These are phyloP conservation scores for Hybognathus amarus DNA, from an alignment of 2,797 vertebrate genomes.

Conservation along the genomic window DNA sequence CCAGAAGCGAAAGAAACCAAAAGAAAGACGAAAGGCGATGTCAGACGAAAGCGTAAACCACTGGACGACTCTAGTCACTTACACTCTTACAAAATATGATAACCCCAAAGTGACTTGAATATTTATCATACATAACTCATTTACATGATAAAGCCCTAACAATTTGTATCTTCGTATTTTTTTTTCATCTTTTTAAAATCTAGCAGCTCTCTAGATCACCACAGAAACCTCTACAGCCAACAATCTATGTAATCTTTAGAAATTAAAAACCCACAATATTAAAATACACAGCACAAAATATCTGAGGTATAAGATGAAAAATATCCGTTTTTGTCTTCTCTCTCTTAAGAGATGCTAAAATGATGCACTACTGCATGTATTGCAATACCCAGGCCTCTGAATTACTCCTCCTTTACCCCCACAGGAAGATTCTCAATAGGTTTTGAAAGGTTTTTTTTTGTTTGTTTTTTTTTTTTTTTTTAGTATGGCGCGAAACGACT, in stretches of 20 bases:
- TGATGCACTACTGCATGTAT: conserved; percentile 95
- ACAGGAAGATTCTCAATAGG: conserved; percentile 79
- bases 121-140: conserved; percentile 90
- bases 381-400: conserved; percentile 95
- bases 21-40: conserved; percentile 61
- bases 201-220: conserved; percentile 92
- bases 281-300: conserved; percentile 99
- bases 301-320: conserved; percentile 99
- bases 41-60: conserved; percentile 74
- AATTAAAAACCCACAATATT: conserved; percentile 99
- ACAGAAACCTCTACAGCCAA: conserved; percentile 92
- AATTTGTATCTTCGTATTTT: conserved; percentile 80
- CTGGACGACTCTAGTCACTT: conserved; percentile 86
- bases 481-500: conserved; percentile 99
- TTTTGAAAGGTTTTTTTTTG: conserved; percentile 77
- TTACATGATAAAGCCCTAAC: conserved; percentile 91
- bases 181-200: conserved; percentile 70
- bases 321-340: conserved; percentile 80
- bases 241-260: conserved; percentile 92
- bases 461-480: conserved; percentile 85
- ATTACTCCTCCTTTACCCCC: conserved; percentile 84
- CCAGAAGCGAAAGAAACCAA: conserved; percentile 38
- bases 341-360: conserved; percentile 92
- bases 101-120: conserved; percentile 83
- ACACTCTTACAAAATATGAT: conserved; percentile 90